These are phyloP conservation scores for Hydractinia symbiolongicarpus DNA, from an alignment of 30 jellyfish, hydroid and myxozoan genomes.

Conservation along the genomic window DNA sequence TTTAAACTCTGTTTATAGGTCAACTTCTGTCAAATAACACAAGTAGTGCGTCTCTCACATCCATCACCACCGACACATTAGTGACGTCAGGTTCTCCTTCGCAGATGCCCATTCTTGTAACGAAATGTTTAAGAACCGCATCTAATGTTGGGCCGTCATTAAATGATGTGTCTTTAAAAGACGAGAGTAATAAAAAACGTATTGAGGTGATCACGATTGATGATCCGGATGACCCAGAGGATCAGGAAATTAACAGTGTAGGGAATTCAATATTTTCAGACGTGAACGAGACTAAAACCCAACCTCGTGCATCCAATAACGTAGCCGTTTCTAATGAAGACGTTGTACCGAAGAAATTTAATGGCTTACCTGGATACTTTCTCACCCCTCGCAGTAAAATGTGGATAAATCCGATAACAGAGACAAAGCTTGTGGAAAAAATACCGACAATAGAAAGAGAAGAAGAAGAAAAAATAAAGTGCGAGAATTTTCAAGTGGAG, in stretches of 20 bases:
- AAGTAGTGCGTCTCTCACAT: too few species aligned
- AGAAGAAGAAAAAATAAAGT: neutral
- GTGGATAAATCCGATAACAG: neutral
- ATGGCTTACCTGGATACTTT: slow-evolving; percentile 4
- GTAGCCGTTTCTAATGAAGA: neutral
- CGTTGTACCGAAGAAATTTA: too few species aligned
- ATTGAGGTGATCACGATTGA: slow-evolving; percentile 11
- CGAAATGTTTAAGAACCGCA: too few species aligned
- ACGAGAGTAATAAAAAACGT: neutral
- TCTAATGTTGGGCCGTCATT: too few species aligned
- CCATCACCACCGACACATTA: too few species aligned
- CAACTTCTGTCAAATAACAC: too few species aligned
- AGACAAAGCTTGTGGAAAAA: neutral
- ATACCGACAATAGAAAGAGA: neutral
- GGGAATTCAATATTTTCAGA: too few species aligned
- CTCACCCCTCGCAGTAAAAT: neutral
- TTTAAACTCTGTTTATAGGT: too few species aligned
- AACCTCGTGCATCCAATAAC: neutral
- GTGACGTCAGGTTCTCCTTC: too few species aligned
- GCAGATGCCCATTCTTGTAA: too few species aligned
- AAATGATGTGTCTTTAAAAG: too few species aligned
- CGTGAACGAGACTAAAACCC: neutral
- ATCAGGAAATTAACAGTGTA: too few species aligned
- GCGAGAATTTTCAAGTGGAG: neutral
- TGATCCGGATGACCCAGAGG: neutral